Percentiles rank a stretch among this genome's conserved stretches.
phyloP scores from a whole-genome alignment of 2,113 vertebrate species.

The Rattus rattus region DNA sequence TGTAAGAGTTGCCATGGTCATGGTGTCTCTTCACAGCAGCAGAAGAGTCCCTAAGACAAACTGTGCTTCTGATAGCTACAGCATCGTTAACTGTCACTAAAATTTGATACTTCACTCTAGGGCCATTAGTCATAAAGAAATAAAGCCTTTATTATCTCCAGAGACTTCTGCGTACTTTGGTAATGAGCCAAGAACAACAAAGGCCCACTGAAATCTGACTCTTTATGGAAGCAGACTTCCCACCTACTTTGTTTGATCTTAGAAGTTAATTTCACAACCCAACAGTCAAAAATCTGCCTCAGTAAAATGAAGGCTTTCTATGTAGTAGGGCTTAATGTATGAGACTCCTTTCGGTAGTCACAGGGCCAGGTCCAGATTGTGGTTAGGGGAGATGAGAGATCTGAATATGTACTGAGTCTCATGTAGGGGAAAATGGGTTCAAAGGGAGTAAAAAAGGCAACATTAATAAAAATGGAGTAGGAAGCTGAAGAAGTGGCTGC shows the following conservation, averaged over 20 bases:
- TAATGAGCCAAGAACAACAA: slow-evolving; percentile 32
- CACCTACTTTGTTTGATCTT: slow-evolving; percentile 22
- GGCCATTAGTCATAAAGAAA: slow-evolving; percentile 31
- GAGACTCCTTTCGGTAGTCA: background rate
- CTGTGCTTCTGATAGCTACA: background rate
- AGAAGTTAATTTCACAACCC: background rate
- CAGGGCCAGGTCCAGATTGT: background rate
- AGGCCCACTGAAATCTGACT: background rate
- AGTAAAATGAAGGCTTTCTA: slow-evolving; percentile 25
- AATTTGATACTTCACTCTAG: slow-evolving; percentile 22
- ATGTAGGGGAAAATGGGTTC: background rate
- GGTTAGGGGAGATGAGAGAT: background rate
- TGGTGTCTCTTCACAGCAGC: background rate
- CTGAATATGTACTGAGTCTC: background rate
- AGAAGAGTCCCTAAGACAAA: background rate
- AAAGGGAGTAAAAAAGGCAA: background rate
- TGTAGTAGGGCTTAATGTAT: background rate
- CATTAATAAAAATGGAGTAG: background rate
- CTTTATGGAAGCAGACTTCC: background rate
- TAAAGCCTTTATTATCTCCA: background rate
- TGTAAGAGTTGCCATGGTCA: background rate
- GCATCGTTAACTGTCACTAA: slow-evolving; percentile 49
- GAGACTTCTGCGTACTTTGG: background rate
- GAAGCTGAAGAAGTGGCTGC: background rate
- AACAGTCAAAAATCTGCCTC: slow-evolving; percentile 7